phyloP scores from a whole-genome alignment of 2,797 vertebrate genomes.

The Gambelia wislizenii region DNA sequence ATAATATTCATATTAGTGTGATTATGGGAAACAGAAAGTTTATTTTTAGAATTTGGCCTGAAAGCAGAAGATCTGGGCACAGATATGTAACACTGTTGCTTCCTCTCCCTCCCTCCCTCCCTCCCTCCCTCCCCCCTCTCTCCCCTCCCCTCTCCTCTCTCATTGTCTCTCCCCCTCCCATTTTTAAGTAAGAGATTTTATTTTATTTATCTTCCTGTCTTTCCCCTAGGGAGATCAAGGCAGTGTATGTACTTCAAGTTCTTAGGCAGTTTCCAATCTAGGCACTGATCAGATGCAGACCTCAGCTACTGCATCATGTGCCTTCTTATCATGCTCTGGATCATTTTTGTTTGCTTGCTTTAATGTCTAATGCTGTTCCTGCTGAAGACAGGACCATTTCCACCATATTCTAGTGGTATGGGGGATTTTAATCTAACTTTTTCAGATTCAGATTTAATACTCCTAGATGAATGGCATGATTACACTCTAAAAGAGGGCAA shows the following conservation, averaged over 20 bases:
- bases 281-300: background rate
- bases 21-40: constrained; percentile 1
- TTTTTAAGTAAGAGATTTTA: constrained; percentile 2
- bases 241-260: background rate
- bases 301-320: background rate
- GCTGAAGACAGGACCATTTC: background rate
- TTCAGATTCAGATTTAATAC: too few species aligned
- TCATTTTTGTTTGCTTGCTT: background rate
- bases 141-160: background rate
- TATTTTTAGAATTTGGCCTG: constrained; percentile 14
- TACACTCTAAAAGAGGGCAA: too few species aligned
- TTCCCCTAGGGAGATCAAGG: background rate
- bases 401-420: background rate
- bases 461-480: too few species aligned
- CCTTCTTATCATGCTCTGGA: background rate
- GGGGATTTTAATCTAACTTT: background rate
- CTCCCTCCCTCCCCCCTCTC: background rate
- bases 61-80: background rate
- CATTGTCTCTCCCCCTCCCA: background rate
- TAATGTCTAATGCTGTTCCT: background rate
- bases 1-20: background rate
- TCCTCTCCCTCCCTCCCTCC: too few species aligned
- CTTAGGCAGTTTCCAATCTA: background rate
- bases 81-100: background rate
- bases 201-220: background rate